A percentile compares a stretch with the other conserved stretches of the same genome.
These are phyloP conservation scores for Archips xylosteana DNA, from an alignment of 2,888 invertebrate species.

Conservation along the genomic window DNA sequence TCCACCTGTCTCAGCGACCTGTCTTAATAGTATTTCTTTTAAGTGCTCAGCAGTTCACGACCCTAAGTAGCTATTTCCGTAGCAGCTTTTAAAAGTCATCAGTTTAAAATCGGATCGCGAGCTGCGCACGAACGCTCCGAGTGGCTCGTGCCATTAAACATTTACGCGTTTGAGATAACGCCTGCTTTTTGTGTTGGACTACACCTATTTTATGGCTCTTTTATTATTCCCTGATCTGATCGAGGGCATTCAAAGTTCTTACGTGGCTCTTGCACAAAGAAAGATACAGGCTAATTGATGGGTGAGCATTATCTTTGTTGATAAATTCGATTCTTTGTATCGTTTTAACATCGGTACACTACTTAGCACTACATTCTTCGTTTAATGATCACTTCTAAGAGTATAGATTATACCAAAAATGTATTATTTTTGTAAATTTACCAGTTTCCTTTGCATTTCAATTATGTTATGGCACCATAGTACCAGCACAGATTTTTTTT, in stretches of 20 bases:
- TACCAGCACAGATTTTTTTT: constrained; percentile 32
- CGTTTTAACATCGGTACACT: neutral
- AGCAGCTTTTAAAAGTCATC: constrained; percentile 75
- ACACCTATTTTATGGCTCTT: constrained; percentile 74
- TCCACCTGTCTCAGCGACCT: constrained; percentile 30
- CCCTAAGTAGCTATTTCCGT: constrained; percentile 76
- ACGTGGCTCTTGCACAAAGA: constrained; percentile 69
- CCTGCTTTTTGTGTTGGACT: constrained; percentile 74
- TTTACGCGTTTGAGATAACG: constrained; percentile 79
- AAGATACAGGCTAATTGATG: constrained; percentile 45
- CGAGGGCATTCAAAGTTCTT: constrained; percentile 61
- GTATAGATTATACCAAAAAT: neutral
- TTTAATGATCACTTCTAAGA: neutral
- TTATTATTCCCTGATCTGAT: constrained; percentile 78
- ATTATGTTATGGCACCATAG: constrained; percentile 27
- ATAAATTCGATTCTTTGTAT: constrained; percentile 14
- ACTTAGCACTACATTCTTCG: neutral
- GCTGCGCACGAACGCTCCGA: constrained; percentile 63
- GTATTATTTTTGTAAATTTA: neutral
- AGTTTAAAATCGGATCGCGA: constrained; percentile 78
- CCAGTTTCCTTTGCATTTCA: constrained; percentile 17
- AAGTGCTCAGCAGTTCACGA: constrained; percentile 68
- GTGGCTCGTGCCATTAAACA: constrained; percentile 75
- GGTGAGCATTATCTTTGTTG: constrained; percentile 5
- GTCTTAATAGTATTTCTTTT: constrained; percentile 59